Conservation (phyloP, 2,113 vertebrate species). For the Actenoides hombroni region DNA sequence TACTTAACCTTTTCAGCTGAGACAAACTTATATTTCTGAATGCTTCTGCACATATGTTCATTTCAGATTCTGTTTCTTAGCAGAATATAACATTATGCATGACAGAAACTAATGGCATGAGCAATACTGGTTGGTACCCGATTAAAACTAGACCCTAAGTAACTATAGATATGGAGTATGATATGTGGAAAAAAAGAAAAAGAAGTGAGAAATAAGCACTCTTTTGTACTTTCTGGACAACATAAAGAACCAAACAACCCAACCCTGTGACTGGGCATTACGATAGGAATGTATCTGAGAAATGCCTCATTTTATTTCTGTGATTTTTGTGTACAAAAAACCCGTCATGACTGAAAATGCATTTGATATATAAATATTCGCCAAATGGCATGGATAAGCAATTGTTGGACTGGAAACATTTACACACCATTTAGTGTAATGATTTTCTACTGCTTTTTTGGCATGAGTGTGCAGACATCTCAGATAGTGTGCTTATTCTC, state of each 20-base stretch:
- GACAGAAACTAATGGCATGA: slow-evolving; percentile 21
- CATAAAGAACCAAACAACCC: background rate
- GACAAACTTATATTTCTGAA: background rate
- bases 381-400: background rate
- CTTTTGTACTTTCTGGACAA: background rate
- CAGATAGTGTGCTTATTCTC: background rate
- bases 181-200: background rate
- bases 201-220: background rate
- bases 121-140: background rate
- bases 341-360: background rate
- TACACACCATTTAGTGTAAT: background rate
- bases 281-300: background rate
- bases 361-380: background rate
- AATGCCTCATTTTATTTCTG: background rate
- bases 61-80: slow-evolving; percentile 31
- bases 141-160: background rate
- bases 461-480: background rate
- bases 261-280: background rate
- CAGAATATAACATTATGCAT: background rate
- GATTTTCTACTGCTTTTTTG: background rate
- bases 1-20: slow-evolving; percentile 23
- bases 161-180: background rate
- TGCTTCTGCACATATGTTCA: background rate
- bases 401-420: background rate
- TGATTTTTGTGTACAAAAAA: background rate